Conservation (phyloP, 2,113 vertebrate species). For the Onychostoma macrolepis region DNA sequence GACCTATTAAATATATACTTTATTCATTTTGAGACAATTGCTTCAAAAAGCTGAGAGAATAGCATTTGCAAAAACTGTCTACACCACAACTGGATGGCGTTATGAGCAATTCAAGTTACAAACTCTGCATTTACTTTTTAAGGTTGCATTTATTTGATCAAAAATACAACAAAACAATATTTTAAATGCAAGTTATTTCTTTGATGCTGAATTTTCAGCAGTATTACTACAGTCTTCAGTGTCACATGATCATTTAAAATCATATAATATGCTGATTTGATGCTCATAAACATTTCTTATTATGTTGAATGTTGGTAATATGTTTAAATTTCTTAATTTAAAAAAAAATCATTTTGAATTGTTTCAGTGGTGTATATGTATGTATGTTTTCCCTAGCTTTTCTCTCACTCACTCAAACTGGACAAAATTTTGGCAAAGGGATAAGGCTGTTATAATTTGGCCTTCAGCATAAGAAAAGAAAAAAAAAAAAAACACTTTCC, state of each 20-base stretch:
- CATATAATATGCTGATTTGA: not conserved
- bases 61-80: not conserved
- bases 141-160: too few species aligned
- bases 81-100: not conserved
- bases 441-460: conserved; percentile 17
- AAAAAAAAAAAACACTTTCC: conserved; percentile 23
- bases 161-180: too few species aligned
- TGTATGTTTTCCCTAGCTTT: not conserved
- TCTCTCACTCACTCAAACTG: not conserved
- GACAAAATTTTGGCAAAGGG: not conserved
- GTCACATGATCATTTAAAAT: not conserved
- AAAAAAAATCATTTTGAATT: not conserved
- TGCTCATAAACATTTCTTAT: not conserved
- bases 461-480: conserved; percentile 60
- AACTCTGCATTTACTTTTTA: too few species aligned
- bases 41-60: not conserved
- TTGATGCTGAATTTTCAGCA: not conserved
- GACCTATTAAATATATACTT: not conserved
- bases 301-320: too few species aligned
- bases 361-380: not conserved
- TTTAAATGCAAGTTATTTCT: not conserved
- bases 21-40: not conserved
- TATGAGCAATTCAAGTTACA: not conserved
- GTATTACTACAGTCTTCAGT: not conserved
- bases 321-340: not conserved